Evolutionary conservation across 1,140 invertebrate species (phyloP).

Genomic region (Grapholita molesta): DNA sequence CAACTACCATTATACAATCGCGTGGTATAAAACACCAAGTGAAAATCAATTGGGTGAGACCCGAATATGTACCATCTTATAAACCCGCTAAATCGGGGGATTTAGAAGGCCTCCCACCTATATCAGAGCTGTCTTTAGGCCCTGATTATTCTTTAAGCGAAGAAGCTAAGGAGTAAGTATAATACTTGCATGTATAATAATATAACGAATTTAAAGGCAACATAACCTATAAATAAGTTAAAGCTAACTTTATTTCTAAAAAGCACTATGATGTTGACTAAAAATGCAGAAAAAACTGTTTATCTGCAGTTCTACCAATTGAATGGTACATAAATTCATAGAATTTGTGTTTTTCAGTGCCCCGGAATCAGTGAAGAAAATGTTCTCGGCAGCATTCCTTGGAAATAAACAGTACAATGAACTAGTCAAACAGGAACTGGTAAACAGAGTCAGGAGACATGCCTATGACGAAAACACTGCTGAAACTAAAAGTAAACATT

Average conservation of each 20-base stretch:
- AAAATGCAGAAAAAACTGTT: too few species aligned
- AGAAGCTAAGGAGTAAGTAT: constrained; percentile 75
- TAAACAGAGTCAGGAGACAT: constrained; percentile 79
- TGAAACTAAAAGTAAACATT: constrained; percentile 78
- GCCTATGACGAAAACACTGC: constrained; percentile 77
- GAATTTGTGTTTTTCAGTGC: constrained; percentile 69
- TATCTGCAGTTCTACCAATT: too few species aligned
- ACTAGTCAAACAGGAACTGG: constrained; percentile 66
- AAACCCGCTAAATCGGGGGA: constrained; percentile 81
- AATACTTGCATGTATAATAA: neutral
- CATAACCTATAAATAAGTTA: constrained; percentile 51
- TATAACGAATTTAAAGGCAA: constrained; percentile 31
- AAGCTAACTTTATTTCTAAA: too few species aligned
- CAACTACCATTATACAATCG: constrained; percentile 39
- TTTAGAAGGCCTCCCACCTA: constrained; percentile 61
- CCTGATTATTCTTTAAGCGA: constrained; percentile 70
- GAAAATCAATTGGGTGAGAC: constrained; percentile 82
- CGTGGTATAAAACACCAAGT: constrained; percentile 64
- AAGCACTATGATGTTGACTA: too few species aligned
- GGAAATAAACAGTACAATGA: constrained; percentile 67
- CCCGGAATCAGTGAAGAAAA: constrained; percentile 79
- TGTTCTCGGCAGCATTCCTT: constrained; percentile 81
- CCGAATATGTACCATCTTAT: constrained; percentile 78
- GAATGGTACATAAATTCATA: neutral
- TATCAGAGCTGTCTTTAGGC: constrained; percentile 56